Base-by-base conservation (phyloP, 1,140 invertebrate genomes). In the Antheraea pernyi region DNA sequence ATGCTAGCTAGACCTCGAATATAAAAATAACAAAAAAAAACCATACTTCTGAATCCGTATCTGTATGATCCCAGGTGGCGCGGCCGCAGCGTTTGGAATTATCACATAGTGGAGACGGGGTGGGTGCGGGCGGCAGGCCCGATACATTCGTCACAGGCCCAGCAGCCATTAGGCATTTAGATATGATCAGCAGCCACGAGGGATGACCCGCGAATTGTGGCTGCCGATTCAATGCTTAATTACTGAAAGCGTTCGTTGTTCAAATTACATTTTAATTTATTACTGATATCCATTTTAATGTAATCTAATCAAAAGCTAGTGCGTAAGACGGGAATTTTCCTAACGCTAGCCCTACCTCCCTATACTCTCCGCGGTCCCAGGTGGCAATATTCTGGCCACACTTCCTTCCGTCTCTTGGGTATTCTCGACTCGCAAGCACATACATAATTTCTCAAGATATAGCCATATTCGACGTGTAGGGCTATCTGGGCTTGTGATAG, bases 61-160 rank as follows among this genome's bases (percentile, higher is more conserved):
- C 89, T 86, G 85, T 78, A 67, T 79, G 81, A 85, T 91, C 89
- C 88, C 89, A 91, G 89, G 89, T 91, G 89, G 86, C 87, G 83
- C 86, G 88, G 89, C 88, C 89, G 88, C 89, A 91, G 89, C 89
- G 89, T 91, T 91, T 90, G 89, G 88, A 89, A 91, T 91, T 91
- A 91, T 91, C 88, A 91, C 89, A 91, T 89, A 91, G 89, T 91
- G 85, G 86, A 83, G 82, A 80, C 77, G 80, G 66, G 80, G 75
- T 22, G 59, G 48, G 70, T 62, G 74, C 73, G 73, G 76, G 71
- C 64, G 68, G 77, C 68, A 68, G 73, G 78, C 79, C 75, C 82
- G 82, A 89, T 89, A 89, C 88, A 91, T 89, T 89, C 89, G 90
- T 90, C 90, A 91, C 88, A 89, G 88, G 86, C 88, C 88, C 89